Evolutionary conservation across 2,888 invertebrate species (phyloP).

Genomic region (Phortica magna): DNA sequence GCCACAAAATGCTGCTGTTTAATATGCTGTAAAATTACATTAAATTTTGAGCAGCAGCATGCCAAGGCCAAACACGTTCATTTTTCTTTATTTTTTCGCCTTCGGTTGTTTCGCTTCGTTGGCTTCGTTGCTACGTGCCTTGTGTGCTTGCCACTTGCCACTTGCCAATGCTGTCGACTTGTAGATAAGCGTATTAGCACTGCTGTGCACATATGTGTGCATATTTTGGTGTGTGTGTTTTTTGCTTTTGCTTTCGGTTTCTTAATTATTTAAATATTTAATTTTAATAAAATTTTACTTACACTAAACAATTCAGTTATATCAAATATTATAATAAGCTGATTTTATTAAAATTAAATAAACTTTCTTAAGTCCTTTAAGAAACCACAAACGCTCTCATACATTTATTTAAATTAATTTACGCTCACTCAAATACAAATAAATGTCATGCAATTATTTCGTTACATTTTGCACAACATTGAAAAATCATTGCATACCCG

Average conservation of each 20-base stretch:
- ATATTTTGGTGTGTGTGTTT: background rate
- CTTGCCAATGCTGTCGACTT: conserved; percentile 38
- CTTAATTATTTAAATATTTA: conserved; percentile 30
- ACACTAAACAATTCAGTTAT: background rate
- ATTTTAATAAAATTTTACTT: conserved; percentile 13
- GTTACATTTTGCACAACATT: conserved; percentile 15
- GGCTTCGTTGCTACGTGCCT: conserved; percentile 17
- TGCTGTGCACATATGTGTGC: conserved; percentile 14
- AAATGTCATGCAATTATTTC: conserved; percentile 12
- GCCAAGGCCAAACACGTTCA: background rate
- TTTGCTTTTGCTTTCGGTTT: conserved; percentile 33
- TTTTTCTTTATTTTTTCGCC: background rate
- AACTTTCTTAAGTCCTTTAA: background rate
- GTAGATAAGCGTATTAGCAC: conserved; percentile 65
- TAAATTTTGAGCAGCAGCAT: conserved; percentile 59
- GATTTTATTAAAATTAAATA: background rate
- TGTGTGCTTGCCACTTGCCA: background rate
- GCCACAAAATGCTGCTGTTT: conserved; percentile 59
- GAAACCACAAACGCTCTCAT: background rate
- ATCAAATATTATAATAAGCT: background rate
- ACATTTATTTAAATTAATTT: conserved; percentile 34
- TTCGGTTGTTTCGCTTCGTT: conserved; percentile 49
- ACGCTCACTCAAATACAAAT: conserved; percentile 37
- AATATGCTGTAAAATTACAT: conserved; percentile 71
- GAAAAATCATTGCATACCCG: conserved; percentile 48